A percentile compares a stretch with the other conserved stretches of the same genome.
These are phyloP conservation scores for Bhutanitis thaidina DNA, from an alignment of 2,888 invertebrate genomes.

Conservation along the genomic window DNA sequence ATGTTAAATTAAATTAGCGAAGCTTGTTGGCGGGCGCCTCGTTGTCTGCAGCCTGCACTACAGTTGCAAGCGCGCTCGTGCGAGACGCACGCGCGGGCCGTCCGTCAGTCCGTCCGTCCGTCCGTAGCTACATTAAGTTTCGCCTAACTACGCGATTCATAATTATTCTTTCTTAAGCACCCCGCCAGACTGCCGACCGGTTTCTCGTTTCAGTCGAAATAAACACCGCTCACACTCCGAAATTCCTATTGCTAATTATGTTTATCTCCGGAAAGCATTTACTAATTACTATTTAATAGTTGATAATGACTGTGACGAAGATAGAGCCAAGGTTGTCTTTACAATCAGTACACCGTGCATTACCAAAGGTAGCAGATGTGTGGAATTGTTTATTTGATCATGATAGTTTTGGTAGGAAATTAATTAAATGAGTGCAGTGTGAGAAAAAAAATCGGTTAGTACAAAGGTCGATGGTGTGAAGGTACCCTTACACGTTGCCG, in stretches of 20 bases:
- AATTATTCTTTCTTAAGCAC: not conserved
- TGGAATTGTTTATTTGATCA: not conserved
- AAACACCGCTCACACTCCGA: not conserved
- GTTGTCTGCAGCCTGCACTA: not conserved
- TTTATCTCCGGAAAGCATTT: not conserved
- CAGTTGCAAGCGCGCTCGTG: not conserved
- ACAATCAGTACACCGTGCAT: not conserved
- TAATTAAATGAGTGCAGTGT: not conserved
- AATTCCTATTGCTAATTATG: not conserved
- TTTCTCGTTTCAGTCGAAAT: no score
- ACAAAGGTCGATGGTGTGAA: constrained; percentile 1
- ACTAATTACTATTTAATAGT: not conserved
- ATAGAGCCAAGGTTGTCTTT: not conserved
- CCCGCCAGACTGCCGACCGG: not conserved
- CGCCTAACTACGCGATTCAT: not conserved
- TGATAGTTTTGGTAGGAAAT: not conserved
- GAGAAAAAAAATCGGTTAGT: not conserved
- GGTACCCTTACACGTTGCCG: constrained; percentile 16
- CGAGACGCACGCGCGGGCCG: not conserved
- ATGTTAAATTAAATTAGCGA: constrained; percentile 11
- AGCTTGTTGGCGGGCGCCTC: not conserved
- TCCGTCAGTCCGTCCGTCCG: no score
- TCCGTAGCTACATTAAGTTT: not conserved
- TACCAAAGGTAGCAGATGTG: not conserved
- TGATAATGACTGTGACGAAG: not conserved